Base-by-base conservation (phyloP, 2,888 invertebrate species). In the Acleris laterana region DNA sequence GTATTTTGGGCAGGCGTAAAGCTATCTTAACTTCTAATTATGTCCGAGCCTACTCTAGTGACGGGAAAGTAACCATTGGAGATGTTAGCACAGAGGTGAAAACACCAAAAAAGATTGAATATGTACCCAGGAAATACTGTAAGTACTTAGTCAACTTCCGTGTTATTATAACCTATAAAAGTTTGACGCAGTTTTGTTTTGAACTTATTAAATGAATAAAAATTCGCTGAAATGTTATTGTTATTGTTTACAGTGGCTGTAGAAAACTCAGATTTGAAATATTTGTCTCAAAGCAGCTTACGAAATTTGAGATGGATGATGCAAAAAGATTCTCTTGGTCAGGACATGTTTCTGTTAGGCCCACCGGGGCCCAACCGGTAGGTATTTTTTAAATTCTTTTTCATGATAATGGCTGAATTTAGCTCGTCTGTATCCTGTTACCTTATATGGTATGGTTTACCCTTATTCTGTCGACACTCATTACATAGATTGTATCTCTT, bases 331-430 rank as follows among this genome's bases (percentile, higher is more conserved):
- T 82, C 95, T 25, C 90, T 99, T 4, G 96, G 97, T 0, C 99
- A 99, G 87, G 99, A 99, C 81, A 97, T 99, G 90, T 99, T 99
- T 85, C 92, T 99, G 44, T 95, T 99, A 68, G 99, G 99, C 1
- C 95, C 96, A 28, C 99, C 99, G 7, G 99, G 99, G 0, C 96
- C 97, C 0, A 92, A 95, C 81, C 87, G 93, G 93, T 93, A 70
- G 48, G 56, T 69, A 20, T 46, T 28, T 44, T 13, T 49, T 1
- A 32, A 62, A 13, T 28, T 1, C 9, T 44, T 38, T 46, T n/a
- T n/a, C n/a, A n/a, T n/a, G n/a, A n/a, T n/a, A n/a, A n/a, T n/a
- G n/a, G n/a, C n/a, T n/a, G n/a, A n/a, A n/a, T n/a, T n/a, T n/a
- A n/a, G n/a, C n/a, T n/a, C n/a, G n/a, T n/a, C n/a, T n/a, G n/a